These are phyloP conservation scores for Pseudomugil tenellus DNA, from an alignment of 2,797 vertebrate species.

Conservation along the genomic window DNA sequence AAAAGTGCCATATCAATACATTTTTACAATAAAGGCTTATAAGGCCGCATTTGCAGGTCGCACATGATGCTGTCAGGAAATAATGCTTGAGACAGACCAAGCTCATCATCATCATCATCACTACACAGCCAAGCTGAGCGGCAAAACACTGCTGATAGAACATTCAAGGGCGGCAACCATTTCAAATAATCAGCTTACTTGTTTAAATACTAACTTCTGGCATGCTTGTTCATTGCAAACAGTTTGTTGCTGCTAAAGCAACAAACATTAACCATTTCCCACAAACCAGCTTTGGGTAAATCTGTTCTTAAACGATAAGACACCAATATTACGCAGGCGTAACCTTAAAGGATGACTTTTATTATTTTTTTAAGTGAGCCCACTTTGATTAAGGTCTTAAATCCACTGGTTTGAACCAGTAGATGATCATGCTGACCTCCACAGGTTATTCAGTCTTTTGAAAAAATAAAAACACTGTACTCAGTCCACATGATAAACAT, in stretches of 20 bases:
- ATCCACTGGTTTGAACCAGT: constrained; percentile 35
- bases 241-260: constrained; percentile 22
- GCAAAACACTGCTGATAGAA: constrained; percentile 23
- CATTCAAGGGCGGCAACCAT: constrained; percentile 22
- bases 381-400: constrained; percentile 35
- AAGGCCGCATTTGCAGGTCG: constrained; percentile 22
- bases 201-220: constrained; percentile 47
- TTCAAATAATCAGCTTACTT: constrained; percentile 27
- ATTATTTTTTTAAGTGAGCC: constrained; percentile 25
- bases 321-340: constrained; percentile 26
- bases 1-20: constrained; percentile 23
- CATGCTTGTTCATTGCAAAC: constrained; percentile 51
- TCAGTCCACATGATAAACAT: constrained; percentile 56
- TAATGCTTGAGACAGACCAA: constrained; percentile 17
- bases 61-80: constrained; percentile 19
- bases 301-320: constrained; percentile 28
- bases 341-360: constrained; percentile 29
- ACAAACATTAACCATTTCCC: constrained; percentile 21
- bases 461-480: constrained; percentile 34
- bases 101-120: constrained; percentile 25
- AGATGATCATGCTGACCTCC: constrained; percentile 54
- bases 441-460: constrained; percentile 62
- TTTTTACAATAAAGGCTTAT: constrained; percentile 10
- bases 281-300: constrained; percentile 48
- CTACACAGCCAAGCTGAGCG: constrained; percentile 38